Conservation (phyloP, 2,797 vertebrate species). For the Schizopygopsis pylzovi region DNA sequence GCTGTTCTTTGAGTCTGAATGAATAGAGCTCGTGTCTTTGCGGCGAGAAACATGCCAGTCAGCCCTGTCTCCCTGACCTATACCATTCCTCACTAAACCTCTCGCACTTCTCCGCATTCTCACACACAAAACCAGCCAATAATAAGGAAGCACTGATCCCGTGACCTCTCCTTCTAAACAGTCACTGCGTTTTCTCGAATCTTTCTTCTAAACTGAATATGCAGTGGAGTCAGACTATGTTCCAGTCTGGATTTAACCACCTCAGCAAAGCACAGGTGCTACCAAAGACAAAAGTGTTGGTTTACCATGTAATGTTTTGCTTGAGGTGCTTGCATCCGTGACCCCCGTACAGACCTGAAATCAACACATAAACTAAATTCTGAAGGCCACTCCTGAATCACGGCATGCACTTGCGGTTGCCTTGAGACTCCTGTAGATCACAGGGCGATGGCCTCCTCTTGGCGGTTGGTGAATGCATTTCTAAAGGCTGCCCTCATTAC, state of each 20-base stretch:
- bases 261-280: neutral
- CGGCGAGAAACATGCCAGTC: constrained; percentile 48
- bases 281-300: constrained; percentile 12
- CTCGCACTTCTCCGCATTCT: constrained; percentile 62
- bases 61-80: constrained; percentile 42
- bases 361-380: constrained; percentile 33
- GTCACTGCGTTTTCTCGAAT: neutral
- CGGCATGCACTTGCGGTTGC: neutral
- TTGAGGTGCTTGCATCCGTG: constrained; percentile 8
- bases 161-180: constrained; percentile 1
- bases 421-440: constrained; percentile 22
- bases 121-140: neutral
- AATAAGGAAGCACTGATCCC: constrained; percentile 14
- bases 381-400: constrained; percentile 38
- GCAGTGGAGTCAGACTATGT: neutral
- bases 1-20: constrained; percentile 47
- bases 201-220: constrained; percentile 21
- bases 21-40: constrained; percentile 56
- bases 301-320: constrained; percentile 29
- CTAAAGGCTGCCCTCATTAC: constrained; percentile 31
- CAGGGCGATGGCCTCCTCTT: constrained; percentile 20
- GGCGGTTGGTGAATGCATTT: constrained; percentile 13
- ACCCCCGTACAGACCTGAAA: neutral
- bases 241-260: neutral
- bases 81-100: constrained; percentile 45